These are phyloP conservation scores for Ornithorhynchus anatinus DNA, from an alignment of 2,113 vertebrate species.

Conservation along the genomic window DNA sequence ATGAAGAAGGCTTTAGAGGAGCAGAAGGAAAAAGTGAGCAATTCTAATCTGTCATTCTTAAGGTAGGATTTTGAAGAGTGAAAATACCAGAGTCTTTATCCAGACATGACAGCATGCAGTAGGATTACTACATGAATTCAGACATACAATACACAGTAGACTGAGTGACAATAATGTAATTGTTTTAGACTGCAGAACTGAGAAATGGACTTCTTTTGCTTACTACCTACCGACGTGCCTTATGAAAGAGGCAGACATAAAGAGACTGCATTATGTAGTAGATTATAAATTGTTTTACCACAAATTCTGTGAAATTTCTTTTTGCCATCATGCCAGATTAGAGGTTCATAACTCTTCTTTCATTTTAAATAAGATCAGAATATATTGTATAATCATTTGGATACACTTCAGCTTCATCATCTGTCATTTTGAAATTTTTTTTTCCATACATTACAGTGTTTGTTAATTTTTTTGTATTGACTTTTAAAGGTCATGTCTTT, in stretches of 20 bases:
- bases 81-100: background rate
- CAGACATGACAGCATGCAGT: constrained; percentile 49
- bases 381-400: too few relatives aligned
- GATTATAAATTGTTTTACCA: background rate
- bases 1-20: background rate
- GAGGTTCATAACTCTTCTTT: rapidly evolving
- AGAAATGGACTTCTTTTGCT: constrained; percentile 27
- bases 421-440: too few relatives aligned
- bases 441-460: too few relatives aligned
- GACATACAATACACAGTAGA: constrained; percentile 8
- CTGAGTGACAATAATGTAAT: constrained; percentile 22
- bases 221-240: constrained; percentile 19
- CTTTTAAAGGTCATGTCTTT: background rate
- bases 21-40: background rate
- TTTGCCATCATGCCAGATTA: background rate
- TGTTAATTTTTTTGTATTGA: too few relatives aligned
- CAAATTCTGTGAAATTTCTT: constrained; percentile 9
- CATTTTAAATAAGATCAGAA: background rate
- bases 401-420: too few relatives aligned
- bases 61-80: constrained; percentile 38
- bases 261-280: constrained; percentile 56
- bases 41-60: constrained; percentile 20
- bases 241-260: constrained; percentile 44
- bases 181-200: constrained; percentile 21
- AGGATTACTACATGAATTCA: constrained; percentile 39